Evolutionary conservation across 2,797 vertebrate species (phyloP).

Genomic region (Catharus ustulatus): DNA sequence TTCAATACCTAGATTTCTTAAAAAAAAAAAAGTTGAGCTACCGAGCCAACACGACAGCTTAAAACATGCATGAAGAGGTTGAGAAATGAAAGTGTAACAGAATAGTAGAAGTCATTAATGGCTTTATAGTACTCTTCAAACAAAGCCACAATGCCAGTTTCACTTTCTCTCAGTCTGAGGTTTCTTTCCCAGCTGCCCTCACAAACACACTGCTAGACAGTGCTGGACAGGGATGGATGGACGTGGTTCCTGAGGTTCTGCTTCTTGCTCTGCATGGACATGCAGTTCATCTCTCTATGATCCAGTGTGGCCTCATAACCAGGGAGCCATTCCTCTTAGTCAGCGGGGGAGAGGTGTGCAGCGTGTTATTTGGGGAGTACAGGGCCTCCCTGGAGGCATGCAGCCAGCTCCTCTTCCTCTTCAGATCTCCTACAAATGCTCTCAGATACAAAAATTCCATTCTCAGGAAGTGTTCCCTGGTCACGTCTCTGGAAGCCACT

Average conservation of each 20-base stretch:
- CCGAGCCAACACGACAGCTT: neutral
- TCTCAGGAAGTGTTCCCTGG: conserved; percentile 54
- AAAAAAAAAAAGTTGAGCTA: neutral
- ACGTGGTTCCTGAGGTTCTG: neutral
- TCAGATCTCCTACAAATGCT: conserved; percentile 77
- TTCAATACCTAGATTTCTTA: neutral
- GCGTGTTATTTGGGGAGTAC: neutral
- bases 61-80: neutral
- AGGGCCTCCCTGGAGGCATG: conserved; percentile 31
- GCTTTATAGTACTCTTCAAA: neutral
- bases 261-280: neutral
- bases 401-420: conserved; percentile 22
- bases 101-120: neutral
- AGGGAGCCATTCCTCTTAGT: conserved; percentile 70
- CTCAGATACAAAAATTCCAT: conserved; percentile 73
- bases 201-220: conserved; percentile 61
- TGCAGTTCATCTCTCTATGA: conserved; percentile 18
- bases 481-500: conserved; percentile 60
- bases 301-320: conserved; percentile 68
- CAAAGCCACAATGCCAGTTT: neutral
- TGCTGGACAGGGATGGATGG: neutral
- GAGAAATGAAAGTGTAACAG: neutral
- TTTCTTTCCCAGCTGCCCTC: conserved; percentile 67
- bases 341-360: conserved; percentile 69
- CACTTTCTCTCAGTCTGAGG: conserved; percentile 14